phyloP scores from a whole-genome alignment of 2,888 invertebrate species.

The Creontiades dilutus region DNA sequence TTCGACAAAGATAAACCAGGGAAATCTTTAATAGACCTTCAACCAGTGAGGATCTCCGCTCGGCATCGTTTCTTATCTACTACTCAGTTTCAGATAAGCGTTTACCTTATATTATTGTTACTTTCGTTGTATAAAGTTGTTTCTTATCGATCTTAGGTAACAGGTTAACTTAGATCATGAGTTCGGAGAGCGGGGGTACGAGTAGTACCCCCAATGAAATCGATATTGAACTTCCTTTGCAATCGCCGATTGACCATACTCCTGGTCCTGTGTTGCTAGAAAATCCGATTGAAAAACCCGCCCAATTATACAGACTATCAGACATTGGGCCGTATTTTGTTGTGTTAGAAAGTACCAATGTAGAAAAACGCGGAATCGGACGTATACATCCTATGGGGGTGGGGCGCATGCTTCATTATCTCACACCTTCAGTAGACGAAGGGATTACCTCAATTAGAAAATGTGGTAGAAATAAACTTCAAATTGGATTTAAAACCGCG shows the following conservation, averaged over 20 bases:
- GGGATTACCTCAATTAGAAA: background rate
- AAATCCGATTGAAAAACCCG: background rate
- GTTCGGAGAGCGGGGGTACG: background rate
- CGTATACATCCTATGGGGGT: background rate
- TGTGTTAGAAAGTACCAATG: background rate
- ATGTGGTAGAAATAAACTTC: background rate
- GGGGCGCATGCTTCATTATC: background rate
- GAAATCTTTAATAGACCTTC: background rate
- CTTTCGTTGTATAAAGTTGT: background rate
- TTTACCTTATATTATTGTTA: background rate
- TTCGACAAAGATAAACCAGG: too few relatives aligned
- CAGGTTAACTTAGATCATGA: background rate
- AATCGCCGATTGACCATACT: background rate
- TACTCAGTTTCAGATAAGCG: background rate
- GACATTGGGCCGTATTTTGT: constrained; percentile 4
- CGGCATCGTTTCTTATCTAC: constrained; percentile 3
- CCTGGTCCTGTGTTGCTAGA: background rate
- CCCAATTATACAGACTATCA: background rate
- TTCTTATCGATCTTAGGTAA: background rate
- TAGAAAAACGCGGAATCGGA: background rate
- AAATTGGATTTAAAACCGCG: background rate
- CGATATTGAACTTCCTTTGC: too few relatives aligned
- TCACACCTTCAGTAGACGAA: background rate
- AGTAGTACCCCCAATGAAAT: too few relatives aligned
- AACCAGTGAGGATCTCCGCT: background rate